Conservation (phyloP, 2,888 invertebrate genomes). For the Trichogramma dendrolimi region DNA sequence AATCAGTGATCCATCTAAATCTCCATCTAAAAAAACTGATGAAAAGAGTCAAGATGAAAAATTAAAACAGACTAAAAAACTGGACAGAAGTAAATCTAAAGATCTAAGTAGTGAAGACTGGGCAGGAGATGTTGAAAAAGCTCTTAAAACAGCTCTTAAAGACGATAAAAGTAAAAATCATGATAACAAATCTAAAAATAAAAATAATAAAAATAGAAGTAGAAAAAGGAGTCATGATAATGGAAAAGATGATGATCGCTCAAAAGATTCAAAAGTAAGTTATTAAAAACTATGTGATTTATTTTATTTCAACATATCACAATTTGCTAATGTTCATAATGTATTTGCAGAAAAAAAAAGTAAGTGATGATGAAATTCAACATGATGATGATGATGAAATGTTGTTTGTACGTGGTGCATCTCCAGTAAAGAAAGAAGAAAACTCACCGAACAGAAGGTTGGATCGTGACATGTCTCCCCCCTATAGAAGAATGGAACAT, state of each 20-base stretch:
- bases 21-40: slow-evolving; percentile 35
- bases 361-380: slow-evolving; percentile 50
- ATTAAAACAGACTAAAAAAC: slow-evolving; percentile 35
- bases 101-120: slow-evolving; percentile 63
- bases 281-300: slow-evolving; percentile 8
- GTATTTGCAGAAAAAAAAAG: slow-evolving; percentile 55
- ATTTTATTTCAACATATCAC: neutral
- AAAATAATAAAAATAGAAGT: slow-evolving; percentile 37
- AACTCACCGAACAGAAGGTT: slow-evolving; percentile 36
- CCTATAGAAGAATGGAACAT: slow-evolving; percentile 47
- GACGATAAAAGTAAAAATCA: slow-evolving; percentile 56
- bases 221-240: slow-evolving; percentile 43
- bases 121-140: slow-evolving; percentile 74
- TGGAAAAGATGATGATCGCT: slow-evolving; percentile 56
- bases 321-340: slow-evolving; percentile 10
- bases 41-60: slow-evolving; percentile 15
- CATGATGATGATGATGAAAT: slow-evolving; percentile 72
- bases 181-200: slow-evolving; percentile 41
- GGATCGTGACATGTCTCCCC: slow-evolving; percentile 29
- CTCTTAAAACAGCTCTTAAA: slow-evolving; percentile 70
- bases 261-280: slow-evolving; percentile 48
- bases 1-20: slow-evolving; percentile 31
- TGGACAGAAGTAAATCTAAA: slow-evolving; percentile 51
- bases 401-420: slow-evolving; percentile 75
- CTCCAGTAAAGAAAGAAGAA: slow-evolving; percentile 55